Base-by-base conservation (phyloP, 1,140 invertebrate genomes). In the Drosophila ohnishii region DNA sequence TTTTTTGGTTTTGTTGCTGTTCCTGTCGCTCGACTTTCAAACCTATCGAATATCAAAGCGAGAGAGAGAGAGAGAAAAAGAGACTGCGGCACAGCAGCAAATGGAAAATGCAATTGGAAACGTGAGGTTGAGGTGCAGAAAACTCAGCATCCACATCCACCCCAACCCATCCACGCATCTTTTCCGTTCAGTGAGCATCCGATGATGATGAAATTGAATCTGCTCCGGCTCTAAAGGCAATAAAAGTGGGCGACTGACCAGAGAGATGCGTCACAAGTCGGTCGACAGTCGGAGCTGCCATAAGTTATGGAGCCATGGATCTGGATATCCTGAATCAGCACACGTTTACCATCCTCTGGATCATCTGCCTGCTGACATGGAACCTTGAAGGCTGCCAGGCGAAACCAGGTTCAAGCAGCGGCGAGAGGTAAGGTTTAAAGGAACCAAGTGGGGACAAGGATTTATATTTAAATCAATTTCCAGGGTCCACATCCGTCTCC, bases 401-500 rank as follows among this genome's bases (percentile, higher is more conserved):
- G 11, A 40, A 53, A 11, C 75, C 77, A 3, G 70, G 70, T 0
- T 55, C 51, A 39, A 62, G 70, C 72, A 85, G 76, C 14, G 73
- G 71, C 0, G 86, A 89, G 47, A 59, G 87, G 86, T 89, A 39
- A 72, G 53, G 4, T 25, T 25, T 22, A n/a, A n/a, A 1, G 6
- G 13, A 7, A 2, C 0, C 30, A 13, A 9, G 34, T 28, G 42
- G 14, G 32, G 1, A 13, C 14, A 13, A 30, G 11, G 1, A n/a
- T 9, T 4, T 9, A 30, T 19, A 10, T 45, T 53, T 45, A 4
- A 48, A 47, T 28, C 19, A 7, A 42, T 25, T 70, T 30, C 6
- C 47, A 90, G 88, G 42, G 88, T 90, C 2, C 88, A 90, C 67
- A 90, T 90, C 35, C 81, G 89, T n/a, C 70, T 90, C 22, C 88